A percentile compares a stretch with the other conserved stretches of the same genome.
Conservation (phyloP, 2,113 vertebrate genomes). For the Onychorhynchus coronatus region DNA sequence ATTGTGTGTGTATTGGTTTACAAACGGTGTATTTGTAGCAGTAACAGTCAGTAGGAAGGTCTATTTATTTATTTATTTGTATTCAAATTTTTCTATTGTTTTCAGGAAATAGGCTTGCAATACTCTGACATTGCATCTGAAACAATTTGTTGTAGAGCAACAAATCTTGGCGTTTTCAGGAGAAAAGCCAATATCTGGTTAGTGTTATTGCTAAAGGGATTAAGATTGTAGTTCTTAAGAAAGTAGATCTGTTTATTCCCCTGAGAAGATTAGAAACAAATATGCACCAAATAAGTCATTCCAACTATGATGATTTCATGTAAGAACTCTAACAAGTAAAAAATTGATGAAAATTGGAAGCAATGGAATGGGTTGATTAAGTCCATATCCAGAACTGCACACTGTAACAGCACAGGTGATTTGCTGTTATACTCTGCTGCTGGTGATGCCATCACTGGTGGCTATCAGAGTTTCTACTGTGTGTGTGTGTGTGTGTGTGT, state of each 20-base stretch:
- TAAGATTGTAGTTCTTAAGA: not conserved
- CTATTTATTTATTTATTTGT: not conserved
- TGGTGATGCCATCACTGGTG: not conserved
- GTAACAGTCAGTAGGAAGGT: not conserved
- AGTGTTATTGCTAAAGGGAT: not conserved
- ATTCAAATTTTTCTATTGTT: not conserved
- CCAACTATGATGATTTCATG: not conserved
- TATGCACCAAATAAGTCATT: not conserved
- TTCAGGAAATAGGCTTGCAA: not conserved
- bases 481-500: too few species aligned
- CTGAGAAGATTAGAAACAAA: not conserved
- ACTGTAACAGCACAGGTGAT: not conserved
- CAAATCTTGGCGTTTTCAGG: not conserved
- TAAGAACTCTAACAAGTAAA: not conserved
- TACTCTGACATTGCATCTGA: not conserved
- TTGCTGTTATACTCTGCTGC: not conserved
- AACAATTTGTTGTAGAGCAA: not conserved
- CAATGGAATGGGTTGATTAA: not conserved
- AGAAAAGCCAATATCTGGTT: not conserved
- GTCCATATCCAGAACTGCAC: not conserved
- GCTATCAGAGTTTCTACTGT: fast-evolving
- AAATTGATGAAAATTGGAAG: not conserved
- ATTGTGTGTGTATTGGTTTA: not conserved
- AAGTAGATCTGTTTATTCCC: not conserved
- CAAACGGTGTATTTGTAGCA: not conserved